These are phyloP conservation scores for Odontomyia ornata DNA, from an alignment of 2,888 invertebrate species.

Conservation along the genomic window DNA sequence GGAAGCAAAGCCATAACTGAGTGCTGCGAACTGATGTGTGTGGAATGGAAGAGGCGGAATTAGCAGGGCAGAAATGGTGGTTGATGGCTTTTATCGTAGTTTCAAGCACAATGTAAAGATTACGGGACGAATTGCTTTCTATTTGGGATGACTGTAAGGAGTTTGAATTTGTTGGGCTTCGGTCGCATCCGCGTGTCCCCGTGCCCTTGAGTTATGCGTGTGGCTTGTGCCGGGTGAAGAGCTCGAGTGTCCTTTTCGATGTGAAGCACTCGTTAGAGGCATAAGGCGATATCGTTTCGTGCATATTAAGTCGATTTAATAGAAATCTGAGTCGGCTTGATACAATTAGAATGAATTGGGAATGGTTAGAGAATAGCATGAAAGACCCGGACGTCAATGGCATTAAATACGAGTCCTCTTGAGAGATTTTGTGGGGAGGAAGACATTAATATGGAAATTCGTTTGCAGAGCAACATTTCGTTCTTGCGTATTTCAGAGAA, in stretches of 20 bases:
- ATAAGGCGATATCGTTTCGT: not conserved
- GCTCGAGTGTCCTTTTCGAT: constrained; percentile 4
- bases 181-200: not conserved
- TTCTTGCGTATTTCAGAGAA: too few relatives aligned
- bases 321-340: not conserved
- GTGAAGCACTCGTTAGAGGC: not conserved
- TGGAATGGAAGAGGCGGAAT: not conserved
- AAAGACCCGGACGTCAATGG: not conserved
- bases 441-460: too few relatives aligned
- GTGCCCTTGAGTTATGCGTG: not conserved
- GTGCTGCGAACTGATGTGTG: not conserved
- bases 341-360: not conserved
- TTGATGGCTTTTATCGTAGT: constrained; percentile 21
- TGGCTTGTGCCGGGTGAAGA: not conserved
- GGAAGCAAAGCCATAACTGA: not conserved
- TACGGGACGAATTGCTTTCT: constrained; percentile 15
- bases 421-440: not conserved
- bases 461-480: too few relatives aligned
- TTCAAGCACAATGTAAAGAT: constrained; percentile 25
- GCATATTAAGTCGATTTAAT: not conserved
- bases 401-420: not conserved
- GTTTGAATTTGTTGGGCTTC: not conserved
- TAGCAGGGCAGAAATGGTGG: not conserved
- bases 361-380: not conserved
- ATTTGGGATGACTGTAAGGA: not conserved